Conservation (phyloP, 1,140 invertebrate species). For the Diorhabda carinulata region DNA sequence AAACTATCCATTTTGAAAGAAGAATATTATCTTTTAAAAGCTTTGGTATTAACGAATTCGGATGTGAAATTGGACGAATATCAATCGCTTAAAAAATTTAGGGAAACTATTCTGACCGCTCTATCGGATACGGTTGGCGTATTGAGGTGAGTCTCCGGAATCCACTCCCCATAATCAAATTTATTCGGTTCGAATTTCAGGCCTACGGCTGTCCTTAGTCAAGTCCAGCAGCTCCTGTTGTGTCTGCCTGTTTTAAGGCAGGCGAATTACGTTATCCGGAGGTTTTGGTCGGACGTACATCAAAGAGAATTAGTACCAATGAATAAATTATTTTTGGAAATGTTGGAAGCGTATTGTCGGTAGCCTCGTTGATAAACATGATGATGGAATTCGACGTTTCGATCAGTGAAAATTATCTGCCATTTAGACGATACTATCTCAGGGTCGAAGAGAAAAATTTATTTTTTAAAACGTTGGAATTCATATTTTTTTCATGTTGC, state of each 20-base stretch:
- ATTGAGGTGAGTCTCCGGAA: slow-evolving; percentile 54
- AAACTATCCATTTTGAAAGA: slow-evolving; percentile 77
- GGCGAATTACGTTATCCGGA: slow-evolving; percentile 80
- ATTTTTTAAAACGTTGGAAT: not conserved
- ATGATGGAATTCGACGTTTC: no score
- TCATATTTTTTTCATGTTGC: not conserved
- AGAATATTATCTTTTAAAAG: slow-evolving; percentile 91
- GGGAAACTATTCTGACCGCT: slow-evolving; percentile 80
- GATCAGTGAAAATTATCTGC: no score
- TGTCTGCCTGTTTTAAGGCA: slow-evolving; percentile 84
- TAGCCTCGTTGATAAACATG: slow-evolving; percentile 38
- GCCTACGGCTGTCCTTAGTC: slow-evolving; percentile 60
- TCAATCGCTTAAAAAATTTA: slow-evolving; percentile 76
- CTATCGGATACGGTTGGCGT: slow-evolving; percentile 81
- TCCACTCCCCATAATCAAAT: not conserved
- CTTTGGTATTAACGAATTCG: slow-evolving; percentile 85
- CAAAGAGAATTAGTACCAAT: slow-evolving; percentile 85
- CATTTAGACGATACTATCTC: no score
- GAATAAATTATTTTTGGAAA: slow-evolving; percentile 97
- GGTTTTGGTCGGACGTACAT: slow-evolving; percentile 87
- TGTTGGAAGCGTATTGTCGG: slow-evolving; percentile 78
- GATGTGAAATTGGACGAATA: slow-evolving; percentile 86
- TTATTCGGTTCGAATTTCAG: slow-evolving; percentile 44
- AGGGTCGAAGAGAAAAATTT: no score
- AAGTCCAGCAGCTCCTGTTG: slow-evolving; percentile 83